Conservation (phyloP, 1,140 invertebrate genomes). For the Magallana angulata region DNA sequence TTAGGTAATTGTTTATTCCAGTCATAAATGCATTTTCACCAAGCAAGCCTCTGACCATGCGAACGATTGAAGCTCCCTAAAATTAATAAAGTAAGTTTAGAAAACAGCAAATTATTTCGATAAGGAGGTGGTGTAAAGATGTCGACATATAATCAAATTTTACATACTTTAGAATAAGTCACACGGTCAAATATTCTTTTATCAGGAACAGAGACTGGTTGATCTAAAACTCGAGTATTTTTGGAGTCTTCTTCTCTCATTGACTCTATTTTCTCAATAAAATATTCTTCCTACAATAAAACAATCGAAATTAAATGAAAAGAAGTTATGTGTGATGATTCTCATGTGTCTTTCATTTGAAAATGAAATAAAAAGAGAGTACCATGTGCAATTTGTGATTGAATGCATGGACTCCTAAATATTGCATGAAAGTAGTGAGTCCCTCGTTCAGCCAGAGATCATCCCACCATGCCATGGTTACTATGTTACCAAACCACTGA, state of each 20-base stretch:
- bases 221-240: not conserved
- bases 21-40: constrained; percentile 67
- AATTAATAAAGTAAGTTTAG: not conserved
- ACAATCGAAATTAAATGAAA: not conserved
- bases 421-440: constrained; percentile 90
- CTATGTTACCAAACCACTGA: constrained; percentile 92
- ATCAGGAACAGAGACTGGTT: not conserved
- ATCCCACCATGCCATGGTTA: constrained; percentile 93
- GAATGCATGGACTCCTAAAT: constrained; percentile 83
- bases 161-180: not conserved
- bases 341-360: not conserved
- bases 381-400: constrained; percentile 89
- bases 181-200: not conserved
- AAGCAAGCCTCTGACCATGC: constrained; percentile 72
- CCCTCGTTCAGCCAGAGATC: constrained; percentile 94
- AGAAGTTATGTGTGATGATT: not conserved
- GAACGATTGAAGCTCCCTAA: constrained; percentile 90
- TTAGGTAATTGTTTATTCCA: constrained; percentile 71
- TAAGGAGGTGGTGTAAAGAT: too few species aligned
- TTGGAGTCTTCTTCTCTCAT: not conserved
- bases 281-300: not conserved
- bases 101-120: too few species aligned
- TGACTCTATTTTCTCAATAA: not conserved
- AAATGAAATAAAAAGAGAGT: not conserved
- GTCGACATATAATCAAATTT: too few species aligned